Conservation (phyloP, 2,888 invertebrate genomes). For the Lissonota sp. region DNA sequence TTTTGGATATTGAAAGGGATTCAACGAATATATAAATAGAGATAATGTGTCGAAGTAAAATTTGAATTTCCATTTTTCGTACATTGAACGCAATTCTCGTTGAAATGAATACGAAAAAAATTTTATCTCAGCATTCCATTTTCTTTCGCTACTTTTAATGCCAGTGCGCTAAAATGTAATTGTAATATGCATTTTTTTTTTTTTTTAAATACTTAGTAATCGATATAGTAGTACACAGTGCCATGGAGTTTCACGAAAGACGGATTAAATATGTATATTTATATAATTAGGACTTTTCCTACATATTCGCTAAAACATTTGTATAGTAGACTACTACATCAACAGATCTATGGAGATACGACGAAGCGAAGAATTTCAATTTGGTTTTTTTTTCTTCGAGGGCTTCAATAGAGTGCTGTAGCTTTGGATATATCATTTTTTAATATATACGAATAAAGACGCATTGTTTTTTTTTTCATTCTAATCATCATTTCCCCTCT, state of each 20-base stretch:
- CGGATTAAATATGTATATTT: conserved; percentile 20
- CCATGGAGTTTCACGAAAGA: conserved; percentile 59
- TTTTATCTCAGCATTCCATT: too few relatives aligned
- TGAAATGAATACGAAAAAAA: too few relatives aligned
- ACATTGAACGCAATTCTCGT: too few relatives aligned
- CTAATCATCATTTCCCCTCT: not conserved
- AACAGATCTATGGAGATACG: conserved; percentile 59
- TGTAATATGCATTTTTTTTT: conserved; percentile 32
- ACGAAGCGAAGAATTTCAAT: conserved; percentile 25
- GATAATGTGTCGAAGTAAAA: too few relatives aligned
- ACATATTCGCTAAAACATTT: conserved; percentile 46
- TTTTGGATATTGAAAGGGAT: too few relatives aligned
- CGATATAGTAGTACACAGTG: conserved; percentile 57
- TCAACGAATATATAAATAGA: too few relatives aligned
- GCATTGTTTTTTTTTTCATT: conserved; percentile 15
- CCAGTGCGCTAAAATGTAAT: conserved; percentile 30
- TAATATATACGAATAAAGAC: conserved; percentile 25
- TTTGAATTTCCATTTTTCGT: not conserved
- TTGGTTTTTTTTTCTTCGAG: not conserved
- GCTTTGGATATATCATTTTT: conserved; percentile 25
- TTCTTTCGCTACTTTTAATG: conserved; percentile 24
- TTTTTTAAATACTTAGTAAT: conserved; percentile 26
- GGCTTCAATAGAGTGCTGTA: conserved; percentile 37
- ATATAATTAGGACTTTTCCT: conserved; percentile 33
- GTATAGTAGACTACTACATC: conserved; percentile 32